A percentile compares a stretch with the other conserved stretches of the same genome.
Conservation (phyloP, 1,140 invertebrate genomes). For the Hesperophylax magnus region DNA sequence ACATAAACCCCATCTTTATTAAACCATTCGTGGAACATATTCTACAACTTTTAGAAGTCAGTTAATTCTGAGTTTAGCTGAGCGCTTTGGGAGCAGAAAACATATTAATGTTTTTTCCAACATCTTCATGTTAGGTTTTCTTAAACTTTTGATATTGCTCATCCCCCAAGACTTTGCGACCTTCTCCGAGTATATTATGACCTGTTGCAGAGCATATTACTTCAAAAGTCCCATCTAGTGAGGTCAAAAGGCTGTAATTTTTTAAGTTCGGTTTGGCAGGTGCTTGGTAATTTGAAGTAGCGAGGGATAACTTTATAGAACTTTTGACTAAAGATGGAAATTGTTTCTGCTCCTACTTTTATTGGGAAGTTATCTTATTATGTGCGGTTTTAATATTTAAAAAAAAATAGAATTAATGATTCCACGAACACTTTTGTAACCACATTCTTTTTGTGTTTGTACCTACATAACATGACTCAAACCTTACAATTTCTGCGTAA, state of each 20-base stretch:
- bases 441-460: no score
- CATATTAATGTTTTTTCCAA: neutral
- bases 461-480: no score
- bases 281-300: neutral
- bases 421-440: no score
- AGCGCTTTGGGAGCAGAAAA: neutral
- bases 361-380: neutral
- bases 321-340: neutral
- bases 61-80: neutral
- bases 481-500: neutral
- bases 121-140: neutral
- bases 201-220: slow-evolving; percentile 18
- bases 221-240: neutral
- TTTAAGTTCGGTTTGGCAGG: neutral
- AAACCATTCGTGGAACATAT: neutral
- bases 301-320: neutral
- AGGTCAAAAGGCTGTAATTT: neutral
- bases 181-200: neutral
- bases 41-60: neutral
- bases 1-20: neutral
- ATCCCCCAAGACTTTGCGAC: neutral
- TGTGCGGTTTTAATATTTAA: no score
- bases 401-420: neutral
- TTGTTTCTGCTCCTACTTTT: neutral
- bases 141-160: neutral